A percentile compares a stretch with the other conserved stretches of the same genome.
Conservation (phyloP, 1,140 invertebrate genomes). For the Camponotus pennsylvanicus region DNA sequence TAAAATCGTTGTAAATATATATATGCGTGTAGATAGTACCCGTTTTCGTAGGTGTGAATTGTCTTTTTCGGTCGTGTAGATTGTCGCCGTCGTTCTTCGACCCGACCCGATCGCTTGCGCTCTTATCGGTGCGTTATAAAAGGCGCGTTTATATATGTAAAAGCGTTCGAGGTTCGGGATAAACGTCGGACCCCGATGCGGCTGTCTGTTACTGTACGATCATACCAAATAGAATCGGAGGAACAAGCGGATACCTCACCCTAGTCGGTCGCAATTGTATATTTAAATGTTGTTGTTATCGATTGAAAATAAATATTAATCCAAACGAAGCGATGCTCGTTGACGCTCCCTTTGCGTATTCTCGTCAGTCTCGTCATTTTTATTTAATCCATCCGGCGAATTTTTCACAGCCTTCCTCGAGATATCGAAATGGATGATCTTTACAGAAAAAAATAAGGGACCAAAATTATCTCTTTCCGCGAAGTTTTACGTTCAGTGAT, state of each 20-base stretch:
- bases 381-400: no score
- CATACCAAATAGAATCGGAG: slow-evolving; percentile 74
- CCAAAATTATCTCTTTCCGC: no score
- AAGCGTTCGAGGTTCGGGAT: background rate
- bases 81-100: slow-evolving; percentile 44
- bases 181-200: background rate
- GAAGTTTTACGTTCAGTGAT: no score
- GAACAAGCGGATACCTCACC: slow-evolving; percentile 69
- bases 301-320: slow-evolving; percentile 75
- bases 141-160: background rate
- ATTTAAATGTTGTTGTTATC: slow-evolving; percentile 79
- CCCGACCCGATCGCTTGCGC: background rate
- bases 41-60: slow-evolving; percentile 64
- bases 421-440: no score
- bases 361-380: background rate
- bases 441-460: no score
- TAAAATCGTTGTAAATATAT: slow-evolving; percentile 72
- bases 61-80: slow-evolving; percentile 50
- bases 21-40: slow-evolving; percentile 58
- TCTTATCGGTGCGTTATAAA: slow-evolving; percentile 5
- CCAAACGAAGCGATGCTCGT: background rate
- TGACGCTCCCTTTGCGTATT: background rate
- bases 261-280: slow-evolving; percentile 78
- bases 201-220: slow-evolving; percentile 52
- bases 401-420: no score